Evolutionary conservation across 1,140 invertebrate species (phyloP).

Genomic region (Leptopilina clavipes): DNA sequence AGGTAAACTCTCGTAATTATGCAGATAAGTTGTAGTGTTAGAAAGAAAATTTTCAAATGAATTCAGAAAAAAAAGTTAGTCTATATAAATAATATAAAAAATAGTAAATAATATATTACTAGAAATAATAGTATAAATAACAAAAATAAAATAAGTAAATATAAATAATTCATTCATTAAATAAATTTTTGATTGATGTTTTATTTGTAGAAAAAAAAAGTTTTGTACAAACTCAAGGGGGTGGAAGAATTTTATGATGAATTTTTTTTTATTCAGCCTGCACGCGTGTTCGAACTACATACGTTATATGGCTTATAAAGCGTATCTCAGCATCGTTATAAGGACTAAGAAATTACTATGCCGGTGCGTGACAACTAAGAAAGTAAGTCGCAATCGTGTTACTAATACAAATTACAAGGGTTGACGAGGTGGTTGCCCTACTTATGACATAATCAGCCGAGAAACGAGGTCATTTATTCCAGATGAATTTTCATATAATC

Average conservation of each 20-base stretch:
- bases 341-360: conserved; percentile 53
- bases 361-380: conserved; percentile 54
- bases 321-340: conserved; percentile 50
- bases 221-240: background rate
- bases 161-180: no score
- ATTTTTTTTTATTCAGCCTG: background rate
- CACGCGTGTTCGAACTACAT: conserved; percentile 33
- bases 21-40: background rate
- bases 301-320: conserved; percentile 34
- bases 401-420: conserved; percentile 25
- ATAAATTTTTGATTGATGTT: no score
- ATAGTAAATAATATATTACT: no score
- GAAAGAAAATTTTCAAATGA: background rate
- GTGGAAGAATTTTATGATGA: background rate
- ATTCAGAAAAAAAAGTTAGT: no score
- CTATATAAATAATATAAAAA: no score
- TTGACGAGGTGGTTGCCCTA: conserved; percentile 51
- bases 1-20: background rate
- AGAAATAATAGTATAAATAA: no score
- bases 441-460: conserved; percentile 49
- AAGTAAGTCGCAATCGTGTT: conserved; percentile 34
- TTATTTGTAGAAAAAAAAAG: background rate
- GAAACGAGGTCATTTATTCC: conserved; percentile 5
- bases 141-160: no score
- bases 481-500: conserved; percentile 4